phyloP scores from a whole-genome alignment of 2,113 vertebrate genomes.

The Arenaria interpres region DNA sequence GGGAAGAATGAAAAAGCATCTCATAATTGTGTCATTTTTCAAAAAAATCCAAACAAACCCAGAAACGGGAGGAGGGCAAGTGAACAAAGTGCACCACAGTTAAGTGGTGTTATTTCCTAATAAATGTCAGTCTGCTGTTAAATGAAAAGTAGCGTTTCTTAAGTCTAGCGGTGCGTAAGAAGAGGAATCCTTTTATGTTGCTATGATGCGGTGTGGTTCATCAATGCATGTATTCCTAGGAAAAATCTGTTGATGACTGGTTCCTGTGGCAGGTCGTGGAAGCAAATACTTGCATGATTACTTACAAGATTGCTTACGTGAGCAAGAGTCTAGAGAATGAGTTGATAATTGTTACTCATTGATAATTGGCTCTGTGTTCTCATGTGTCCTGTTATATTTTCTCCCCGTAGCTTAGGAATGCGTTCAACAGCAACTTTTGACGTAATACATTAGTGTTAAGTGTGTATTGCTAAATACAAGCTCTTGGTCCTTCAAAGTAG shows the following conservation, averaged over 20 bases:
- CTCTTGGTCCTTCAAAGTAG: neutral
- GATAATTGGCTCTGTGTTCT: neutral
- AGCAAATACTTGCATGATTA: neutral
- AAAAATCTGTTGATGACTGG: neutral
- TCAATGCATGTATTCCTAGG: neutral
- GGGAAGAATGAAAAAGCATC: neutral
- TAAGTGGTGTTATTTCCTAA: neutral
- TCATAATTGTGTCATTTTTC: neutral
- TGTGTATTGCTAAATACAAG: neutral
- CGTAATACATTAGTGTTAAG: neutral
- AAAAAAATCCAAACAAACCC: neutral
- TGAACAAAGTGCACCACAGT: fast-evolving
- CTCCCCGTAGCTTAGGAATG: neutral
- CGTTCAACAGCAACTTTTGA: neutral
- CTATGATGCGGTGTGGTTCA: neutral
- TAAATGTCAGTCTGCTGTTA: neutral
- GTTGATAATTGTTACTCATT: neutral
- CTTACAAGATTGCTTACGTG: neutral
- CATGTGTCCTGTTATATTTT: neutral
- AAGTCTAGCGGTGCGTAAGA: neutral
- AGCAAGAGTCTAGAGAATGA: neutral
- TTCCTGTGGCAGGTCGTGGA: neutral
- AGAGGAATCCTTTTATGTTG: neutral
- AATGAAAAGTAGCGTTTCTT: neutral
- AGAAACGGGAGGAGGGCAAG: neutral